phyloP scores from a whole-genome alignment of 2,888 invertebrate species.

The Chymomyza caudatula region DNA sequence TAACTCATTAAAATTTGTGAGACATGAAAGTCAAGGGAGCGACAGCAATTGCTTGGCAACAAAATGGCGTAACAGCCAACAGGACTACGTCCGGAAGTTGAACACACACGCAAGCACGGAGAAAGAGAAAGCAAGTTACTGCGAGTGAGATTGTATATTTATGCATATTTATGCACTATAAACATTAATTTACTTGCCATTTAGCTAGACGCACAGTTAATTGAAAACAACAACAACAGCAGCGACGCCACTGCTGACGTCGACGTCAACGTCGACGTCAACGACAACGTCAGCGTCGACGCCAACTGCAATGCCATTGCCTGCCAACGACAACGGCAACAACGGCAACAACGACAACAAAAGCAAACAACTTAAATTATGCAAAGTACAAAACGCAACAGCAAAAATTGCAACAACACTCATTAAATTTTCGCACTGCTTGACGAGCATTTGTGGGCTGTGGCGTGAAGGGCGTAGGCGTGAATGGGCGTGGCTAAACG shows the following conservation, averaged over 20 bases:
- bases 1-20: no score
- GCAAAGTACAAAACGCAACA: conserved; percentile 43
- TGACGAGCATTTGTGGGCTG: background rate
- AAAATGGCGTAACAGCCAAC: no score
- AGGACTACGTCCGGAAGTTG: background rate
- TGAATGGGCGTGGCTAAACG: background rate
- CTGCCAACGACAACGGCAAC: background rate
- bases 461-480: background rate
- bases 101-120: background rate
- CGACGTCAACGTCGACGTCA: background rate
- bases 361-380: conserved; percentile 60
- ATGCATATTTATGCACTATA: conserved; percentile 57
- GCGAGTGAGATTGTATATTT: conserved; percentile 29
- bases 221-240: conserved; percentile 60
- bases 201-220: conserved; percentile 61
- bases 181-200: conserved; percentile 63
- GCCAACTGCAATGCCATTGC: background rate
- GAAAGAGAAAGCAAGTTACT: background rate
- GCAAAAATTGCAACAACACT: conserved; percentile 55
- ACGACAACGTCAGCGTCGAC: no score
- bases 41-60: no score
- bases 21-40: no score
- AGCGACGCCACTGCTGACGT: background rate
- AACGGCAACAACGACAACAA: conserved; percentile 10
- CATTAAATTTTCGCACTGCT: conserved; percentile 34